Evolutionary conservation across 64 coral and sea anemone genomes (phyloP).

Genomic region (Montipora sp.): DNA sequence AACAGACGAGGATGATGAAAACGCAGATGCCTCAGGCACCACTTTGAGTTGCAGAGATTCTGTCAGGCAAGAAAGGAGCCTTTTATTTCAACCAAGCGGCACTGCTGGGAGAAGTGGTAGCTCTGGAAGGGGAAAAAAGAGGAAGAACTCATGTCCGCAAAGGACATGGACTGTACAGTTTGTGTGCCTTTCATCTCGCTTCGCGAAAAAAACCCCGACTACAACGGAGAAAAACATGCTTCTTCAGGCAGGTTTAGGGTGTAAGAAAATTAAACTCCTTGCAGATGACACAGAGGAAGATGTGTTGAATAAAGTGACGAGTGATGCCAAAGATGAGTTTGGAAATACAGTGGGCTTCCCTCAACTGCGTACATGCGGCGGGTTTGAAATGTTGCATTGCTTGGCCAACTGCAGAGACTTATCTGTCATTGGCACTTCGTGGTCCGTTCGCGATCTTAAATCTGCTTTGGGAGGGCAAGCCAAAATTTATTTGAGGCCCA

Average conservation of each 20-base stretch:
- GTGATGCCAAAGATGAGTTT: neutral
- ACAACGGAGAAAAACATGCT: slow-evolving; percentile 54
- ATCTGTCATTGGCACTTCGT: no score
- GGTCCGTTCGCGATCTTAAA: no score
- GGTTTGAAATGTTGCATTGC: no score
- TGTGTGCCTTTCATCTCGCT: slow-evolving; percentile 56
- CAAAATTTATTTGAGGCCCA: no score
- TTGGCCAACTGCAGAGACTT: no score
- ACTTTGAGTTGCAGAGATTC: slow-evolving; percentile 49
- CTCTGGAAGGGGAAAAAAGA: slow-evolving; percentile 36
- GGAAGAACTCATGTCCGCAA: neutral
- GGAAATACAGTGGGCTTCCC: neutral
- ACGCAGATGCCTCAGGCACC: slow-evolving; percentile 20
- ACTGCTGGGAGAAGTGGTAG: slow-evolving; percentile 32
- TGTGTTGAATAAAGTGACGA: slow-evolving; percentile 28
- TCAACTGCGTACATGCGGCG: neutral
- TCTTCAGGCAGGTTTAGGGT: slow-evolving; percentile 42
- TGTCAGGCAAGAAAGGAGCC: slow-evolving; percentile 54
- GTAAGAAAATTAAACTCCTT: slow-evolving; percentile 46
- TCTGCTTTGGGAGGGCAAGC: no score
- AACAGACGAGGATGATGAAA: slow-evolving; percentile 14
- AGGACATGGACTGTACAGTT: slow-evolving; percentile 65
- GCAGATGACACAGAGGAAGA: slow-evolving; percentile 48
- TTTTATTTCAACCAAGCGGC: slow-evolving; percentile 62
- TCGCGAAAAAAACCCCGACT: slow-evolving; percentile 40